A percentile compares a stretch with the other conserved stretches of the same genome.
Evolutionary conservation across 2,888 invertebrate genomes (phyloP).

Genomic region (Himalopsyche tibetana): DNA sequence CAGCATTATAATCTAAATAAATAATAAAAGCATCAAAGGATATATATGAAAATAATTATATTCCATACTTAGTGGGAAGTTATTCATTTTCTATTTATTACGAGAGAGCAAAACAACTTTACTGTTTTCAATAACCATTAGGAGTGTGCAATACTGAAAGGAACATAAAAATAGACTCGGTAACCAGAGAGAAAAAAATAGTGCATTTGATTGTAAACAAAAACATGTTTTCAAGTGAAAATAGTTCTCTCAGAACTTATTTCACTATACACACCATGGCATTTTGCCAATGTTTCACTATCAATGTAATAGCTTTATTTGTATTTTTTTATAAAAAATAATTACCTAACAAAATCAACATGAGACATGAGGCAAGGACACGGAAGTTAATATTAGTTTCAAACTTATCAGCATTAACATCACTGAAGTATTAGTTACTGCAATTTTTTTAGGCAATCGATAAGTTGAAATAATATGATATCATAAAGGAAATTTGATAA

Average conservation of each 20-base stretch:
- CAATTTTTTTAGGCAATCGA: too few species aligned
- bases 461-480: too few species aligned
- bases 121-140: too few species aligned
- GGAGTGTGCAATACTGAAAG: background rate
- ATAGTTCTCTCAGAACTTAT: background rate
- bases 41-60: too few species aligned
- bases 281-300: background rate
- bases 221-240: constrained; percentile 23
- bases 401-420: too few species aligned
- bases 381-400: background rate
- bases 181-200: background rate
- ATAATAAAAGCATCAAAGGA: too few species aligned
- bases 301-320: background rate
- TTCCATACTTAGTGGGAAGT: too few species aligned
- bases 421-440: too few species aligned
- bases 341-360: background rate
- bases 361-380: constrained; percentile 13
- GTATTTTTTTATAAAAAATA: background rate
- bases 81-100: too few species aligned
- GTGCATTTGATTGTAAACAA: constrained; percentile 35
- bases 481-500: too few species aligned
- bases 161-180: background rate
- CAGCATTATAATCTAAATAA: too few species aligned
- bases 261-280: background rate
- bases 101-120: too few species aligned